Evolutionary conservation across 2,113 vertebrate genomes (phyloP).

Genomic region (Cyanoliseus patagonus): DNA sequence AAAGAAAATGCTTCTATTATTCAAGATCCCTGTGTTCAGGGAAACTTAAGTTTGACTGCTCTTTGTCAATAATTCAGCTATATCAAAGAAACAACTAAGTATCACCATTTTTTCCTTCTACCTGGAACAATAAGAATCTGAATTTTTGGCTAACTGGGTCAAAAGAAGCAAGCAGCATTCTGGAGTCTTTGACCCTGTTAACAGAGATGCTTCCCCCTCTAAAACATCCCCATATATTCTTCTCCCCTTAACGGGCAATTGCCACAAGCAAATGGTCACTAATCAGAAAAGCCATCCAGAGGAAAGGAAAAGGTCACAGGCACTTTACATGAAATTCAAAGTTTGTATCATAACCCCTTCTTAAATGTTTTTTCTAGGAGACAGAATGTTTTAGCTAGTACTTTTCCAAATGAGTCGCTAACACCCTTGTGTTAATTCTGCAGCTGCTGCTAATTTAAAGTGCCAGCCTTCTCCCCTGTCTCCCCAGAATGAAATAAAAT

Average conservation of each 20-base stretch:
- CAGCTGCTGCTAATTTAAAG: constrained; percentile 68
- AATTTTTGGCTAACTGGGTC: neutral
- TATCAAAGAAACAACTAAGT: neutral
- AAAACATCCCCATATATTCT: neutral
- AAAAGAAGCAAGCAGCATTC: neutral
- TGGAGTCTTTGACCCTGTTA: neutral
- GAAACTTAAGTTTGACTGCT: neutral
- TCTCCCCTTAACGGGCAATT: neutral
- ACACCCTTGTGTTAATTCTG: constrained; percentile 68
- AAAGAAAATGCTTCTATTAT: neutral
- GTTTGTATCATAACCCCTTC: constrained; percentile 45
- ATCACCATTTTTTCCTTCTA: neutral
- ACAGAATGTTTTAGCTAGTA: constrained; percentile 69
- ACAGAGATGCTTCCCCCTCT: neutral
- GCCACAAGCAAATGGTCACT: constrained; percentile 3
- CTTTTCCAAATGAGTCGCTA: constrained; percentile 71
- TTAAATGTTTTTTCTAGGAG: constrained; percentile 50
- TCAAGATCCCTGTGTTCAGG: neutral
- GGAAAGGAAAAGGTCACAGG: constrained; percentile 5
- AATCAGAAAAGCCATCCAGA: neutral
- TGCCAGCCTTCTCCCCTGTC: constrained; percentile 58
- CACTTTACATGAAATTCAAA: constrained; percentile 13
- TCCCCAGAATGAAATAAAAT: constrained; percentile 64
- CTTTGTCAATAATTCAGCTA: neutral
- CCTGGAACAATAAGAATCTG: neutral